Evolutionary conservation across 2,888 invertebrate species (phyloP), one percentile per base, ranked within the genome.

Genomic region (Campoletis raptor): DNA sequence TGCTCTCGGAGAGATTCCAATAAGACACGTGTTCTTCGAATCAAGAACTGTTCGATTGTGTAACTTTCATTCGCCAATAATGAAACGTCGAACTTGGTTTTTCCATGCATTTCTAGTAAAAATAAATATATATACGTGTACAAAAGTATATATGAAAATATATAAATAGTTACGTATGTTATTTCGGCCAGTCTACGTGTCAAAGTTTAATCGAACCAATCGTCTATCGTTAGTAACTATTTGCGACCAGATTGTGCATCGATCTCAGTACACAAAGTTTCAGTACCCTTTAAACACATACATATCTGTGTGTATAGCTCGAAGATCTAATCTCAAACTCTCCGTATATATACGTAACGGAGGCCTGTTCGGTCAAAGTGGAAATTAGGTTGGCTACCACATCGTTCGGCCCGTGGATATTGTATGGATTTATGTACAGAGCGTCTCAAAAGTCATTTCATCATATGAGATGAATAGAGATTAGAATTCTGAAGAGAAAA

Each of bases 331-430:
- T 85, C 77, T 42, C n/a, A 67, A 67, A 57, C 57, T 67, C 57
- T 61, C 36, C 40, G 74, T 64, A 30, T 30, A 77, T 42, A 66
- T 76, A 70, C 70, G 64, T 61, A 70, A 52, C 37, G 64, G 67
- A 48, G 67, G 57, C 24, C 52, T 77, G 74, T 69, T 61, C 70
- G 80, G 80, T 76, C 84, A 85, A 85, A 81, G 76, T 81, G 80
- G 79, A 85, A 85, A 85, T 85, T 81, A 81, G 80, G 70, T 85
- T 85, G 74, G 76, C 76, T 37, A 70, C 76, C 76, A 52, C 80
- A 76, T 76, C 42, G 67, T 67, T 76, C 73, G 12, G 37, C 45
- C 36, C 18, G 61, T 66, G 74, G 36, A 70, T 67, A 40, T n/a
- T 37, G 57, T n/a, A 73, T 54, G 67, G 12, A n/a, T 52, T 18